Percentiles rank a stretch among this genome's conserved stretches.
Conservation (phyloP, 2,113 vertebrate species). For the Amblyopsis rosae region DNA sequence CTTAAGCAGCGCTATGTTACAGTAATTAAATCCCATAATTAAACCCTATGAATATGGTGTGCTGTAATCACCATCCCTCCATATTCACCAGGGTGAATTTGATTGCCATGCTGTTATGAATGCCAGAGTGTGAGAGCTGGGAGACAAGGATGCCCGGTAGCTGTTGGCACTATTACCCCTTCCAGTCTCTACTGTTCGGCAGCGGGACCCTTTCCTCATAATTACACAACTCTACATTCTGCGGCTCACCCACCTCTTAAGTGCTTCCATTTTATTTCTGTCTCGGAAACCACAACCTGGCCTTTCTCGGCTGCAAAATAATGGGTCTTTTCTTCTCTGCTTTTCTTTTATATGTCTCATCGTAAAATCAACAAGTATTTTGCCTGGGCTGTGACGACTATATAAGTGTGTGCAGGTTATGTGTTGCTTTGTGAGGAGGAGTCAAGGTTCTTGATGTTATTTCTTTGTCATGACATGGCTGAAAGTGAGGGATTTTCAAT, state of each 20-base stretch:
- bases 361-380: constrained; percentile 25
- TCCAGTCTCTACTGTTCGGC: neutral
- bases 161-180: neutral
- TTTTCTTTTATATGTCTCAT: neutral
- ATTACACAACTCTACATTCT: constrained; percentile 35
- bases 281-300: constrained; percentile 26
- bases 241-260: constrained; percentile 10
- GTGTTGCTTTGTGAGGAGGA: constrained; percentile 4
- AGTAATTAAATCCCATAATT: constrained; percentile 56
- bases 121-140: constrained; percentile 13
- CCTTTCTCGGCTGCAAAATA: constrained; percentile 27
- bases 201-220: constrained; percentile 26
- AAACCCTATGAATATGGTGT: constrained; percentile 38
- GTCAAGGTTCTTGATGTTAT: neutral
- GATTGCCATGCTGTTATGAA: constrained; percentile 13
- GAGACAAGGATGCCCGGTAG: neutral
- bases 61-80: constrained; percentile 18
- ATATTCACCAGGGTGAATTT: constrained; percentile 9
- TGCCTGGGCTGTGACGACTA: neutral
- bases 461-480: neutral
- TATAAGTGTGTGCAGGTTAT: constrained; percentile 19
- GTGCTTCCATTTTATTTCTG: constrained; percentile 7
- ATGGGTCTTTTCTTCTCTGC: neutral
- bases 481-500: constrained; percentile 25
- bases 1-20: neutral